Conservation (phyloP, 1,140 invertebrate genomes). For the Cydia strobilella region DNA sequence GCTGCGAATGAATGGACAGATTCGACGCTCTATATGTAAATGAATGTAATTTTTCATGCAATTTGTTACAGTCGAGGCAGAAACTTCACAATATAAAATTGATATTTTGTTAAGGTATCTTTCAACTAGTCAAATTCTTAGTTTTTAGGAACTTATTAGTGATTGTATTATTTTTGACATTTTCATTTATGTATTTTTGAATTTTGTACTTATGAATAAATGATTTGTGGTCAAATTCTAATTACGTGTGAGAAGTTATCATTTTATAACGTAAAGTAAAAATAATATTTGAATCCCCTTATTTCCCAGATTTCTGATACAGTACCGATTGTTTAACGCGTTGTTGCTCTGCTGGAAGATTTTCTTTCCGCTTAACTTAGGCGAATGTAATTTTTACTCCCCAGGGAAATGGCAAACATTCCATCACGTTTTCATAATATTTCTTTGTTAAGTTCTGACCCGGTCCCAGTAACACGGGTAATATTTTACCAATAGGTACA, state of each 20-base stretch:
- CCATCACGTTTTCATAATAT: constrained; percentile 19
- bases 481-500: not conserved
- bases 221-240: too few relatives aligned
- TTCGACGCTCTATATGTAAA: not conserved
- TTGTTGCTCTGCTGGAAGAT: not conserved
- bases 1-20: constrained; percentile 3
- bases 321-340: constrained; percentile 4
- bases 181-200: too few relatives aligned
- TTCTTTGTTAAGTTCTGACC: constrained; percentile 14
- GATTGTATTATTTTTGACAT: too few relatives aligned
- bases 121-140: not conserved
- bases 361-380: not conserved
- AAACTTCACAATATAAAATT: too few relatives aligned
- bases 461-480: not conserved
- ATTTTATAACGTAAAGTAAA: too few relatives aligned
- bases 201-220: too few relatives aligned
- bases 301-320: not conserved
- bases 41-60: not conserved
- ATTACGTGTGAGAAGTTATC: too few relatives aligned
- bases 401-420: constrained; percentile 1
- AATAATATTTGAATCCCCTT: too few relatives aligned
- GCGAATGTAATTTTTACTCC: not conserved
- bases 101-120: not conserved
- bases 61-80: not conserved
- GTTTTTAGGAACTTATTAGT: too few relatives aligned